Base-by-base conservation (phyloP, 2,888 invertebrate genomes). In the Sisyra nigra region DNA sequence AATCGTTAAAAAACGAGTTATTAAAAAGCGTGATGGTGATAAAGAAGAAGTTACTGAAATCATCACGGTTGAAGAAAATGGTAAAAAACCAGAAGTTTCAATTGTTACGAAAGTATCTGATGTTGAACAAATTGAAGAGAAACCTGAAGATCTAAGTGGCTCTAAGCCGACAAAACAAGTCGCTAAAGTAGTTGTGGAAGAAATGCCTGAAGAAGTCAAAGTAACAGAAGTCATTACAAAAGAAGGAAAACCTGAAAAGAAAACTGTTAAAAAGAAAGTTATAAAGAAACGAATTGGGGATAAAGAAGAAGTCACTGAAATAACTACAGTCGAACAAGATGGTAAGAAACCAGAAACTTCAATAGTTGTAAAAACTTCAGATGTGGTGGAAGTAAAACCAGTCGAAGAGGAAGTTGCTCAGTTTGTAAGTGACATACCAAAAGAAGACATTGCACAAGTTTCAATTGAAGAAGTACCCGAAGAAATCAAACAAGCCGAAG, bases 141-240 rank as follows among this genome's bases (percentile, higher is more conserved):
- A 48, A 32, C 39, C 32, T 45, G 32, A 50, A 13, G 51, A 53
- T 41, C 11, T 33, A 34, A 9, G 40, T n/a, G 42, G 38, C 29
- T 46, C 45, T 7, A 41, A 45, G 1, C 41, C 45, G 3, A 45
- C 44, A 42, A 46, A 42, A 11, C 48, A 51, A 37, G 45, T 44
- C 13, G 41, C 56, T 11, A 50, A 51, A 4, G 54, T 59, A 36
- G 7, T 24, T 24, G 24, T 24, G 7, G 24, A 24, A 7, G 57
- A 59, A 42, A 49, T 59, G 13, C 65, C 67, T 37, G 61, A 64
- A 51, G 54, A 62, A 48, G 60, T 66, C 2, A 57, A 61, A 47
- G 53, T 64, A 1, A 55, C 55, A 2, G 50, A 52, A 47, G 46
- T 48, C 31, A 40, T 45, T 19, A 47, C 48, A 33, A 50, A 19